Percentiles rank a stretch among this genome's conserved stretches.
phyloP scores from a whole-genome alignment of 2,113 vertebrate genomes.

The Bos indicus region DNA sequence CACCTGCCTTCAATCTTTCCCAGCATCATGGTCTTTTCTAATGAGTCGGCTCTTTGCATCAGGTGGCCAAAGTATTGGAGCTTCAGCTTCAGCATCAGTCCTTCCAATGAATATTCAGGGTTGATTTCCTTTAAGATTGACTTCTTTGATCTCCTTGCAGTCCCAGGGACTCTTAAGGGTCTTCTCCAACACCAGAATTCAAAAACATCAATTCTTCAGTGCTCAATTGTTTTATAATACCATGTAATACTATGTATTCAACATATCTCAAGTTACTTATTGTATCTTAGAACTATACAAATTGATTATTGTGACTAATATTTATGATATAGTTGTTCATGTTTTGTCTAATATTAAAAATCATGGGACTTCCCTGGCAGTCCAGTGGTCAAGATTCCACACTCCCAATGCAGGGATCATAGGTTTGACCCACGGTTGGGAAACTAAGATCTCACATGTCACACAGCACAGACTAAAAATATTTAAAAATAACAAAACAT shows the following conservation, averaged over 20 bases:
- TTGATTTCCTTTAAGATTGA: neutral
- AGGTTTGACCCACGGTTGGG: neutral
- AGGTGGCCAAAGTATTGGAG: neutral
- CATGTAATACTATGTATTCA: neutral
- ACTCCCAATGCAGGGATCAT: neutral
- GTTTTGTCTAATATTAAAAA: neutral
- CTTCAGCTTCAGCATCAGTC: neutral
- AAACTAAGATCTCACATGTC: neutral
- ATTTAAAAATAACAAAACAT: neutral
- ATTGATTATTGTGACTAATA: neutral
- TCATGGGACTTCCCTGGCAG: neutral
- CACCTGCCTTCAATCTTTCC: neutral
- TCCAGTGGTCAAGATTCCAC: neutral
- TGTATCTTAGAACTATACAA: neutral
- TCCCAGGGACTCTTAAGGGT: neutral
- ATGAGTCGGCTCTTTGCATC: neutral
- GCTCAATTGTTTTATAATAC: neutral
- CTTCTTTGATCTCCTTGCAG: neutral
- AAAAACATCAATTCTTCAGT: neutral
- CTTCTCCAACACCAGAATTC: neutral
- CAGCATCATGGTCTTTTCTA: neutral
- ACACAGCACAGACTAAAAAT: neutral
- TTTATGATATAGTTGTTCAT: conserved; percentile 2
- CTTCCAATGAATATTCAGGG: neutral
- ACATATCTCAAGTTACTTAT: neutral